Evolutionary conservation across 2,797 vertebrate species (phyloP).

Genomic region (Rhincodon typus): DNA sequence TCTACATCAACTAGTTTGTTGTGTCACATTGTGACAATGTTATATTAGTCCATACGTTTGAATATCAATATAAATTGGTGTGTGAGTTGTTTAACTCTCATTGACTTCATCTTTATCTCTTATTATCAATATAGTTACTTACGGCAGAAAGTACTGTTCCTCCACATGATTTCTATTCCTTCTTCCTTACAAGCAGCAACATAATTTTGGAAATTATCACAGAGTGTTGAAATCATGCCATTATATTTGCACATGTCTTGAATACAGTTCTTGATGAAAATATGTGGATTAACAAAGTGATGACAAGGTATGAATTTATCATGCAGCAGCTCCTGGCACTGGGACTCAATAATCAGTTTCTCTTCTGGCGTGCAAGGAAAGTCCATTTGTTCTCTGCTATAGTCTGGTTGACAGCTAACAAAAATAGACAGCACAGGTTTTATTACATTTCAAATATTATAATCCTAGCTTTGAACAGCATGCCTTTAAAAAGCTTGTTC

Average conservation of each 20-base stretch:
- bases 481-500: background rate
- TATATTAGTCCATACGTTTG: background rate
- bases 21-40: background rate
- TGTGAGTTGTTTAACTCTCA: background rate
- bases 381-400: conserved; percentile 44
- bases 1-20: background rate
- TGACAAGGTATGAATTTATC: conserved; percentile 51
- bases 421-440: conserved; percentile 10
- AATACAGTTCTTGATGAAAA: conserved; percentile 52
- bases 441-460: background rate
- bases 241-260: conserved; percentile 56
- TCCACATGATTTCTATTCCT: conserved; percentile 51
- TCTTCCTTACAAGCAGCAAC: conserved; percentile 51
- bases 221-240: conserved; percentile 53
- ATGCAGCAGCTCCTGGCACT: conserved; percentile 50
- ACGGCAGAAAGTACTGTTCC: conserved; percentile 53
- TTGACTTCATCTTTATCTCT: background rate
- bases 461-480: background rate
- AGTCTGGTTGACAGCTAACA: conserved; percentile 51
- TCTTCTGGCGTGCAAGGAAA: conserved; percentile 46
- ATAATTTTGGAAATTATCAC: conserved; percentile 50
- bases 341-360: conserved; percentile 45
- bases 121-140: conserved; percentile 41
- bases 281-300: conserved; percentile 45
- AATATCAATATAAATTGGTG: background rate